Evolutionary conservation across 64 coral and sea anemone species (phyloP).

Genomic region (Montipora efflorescens): DNA sequence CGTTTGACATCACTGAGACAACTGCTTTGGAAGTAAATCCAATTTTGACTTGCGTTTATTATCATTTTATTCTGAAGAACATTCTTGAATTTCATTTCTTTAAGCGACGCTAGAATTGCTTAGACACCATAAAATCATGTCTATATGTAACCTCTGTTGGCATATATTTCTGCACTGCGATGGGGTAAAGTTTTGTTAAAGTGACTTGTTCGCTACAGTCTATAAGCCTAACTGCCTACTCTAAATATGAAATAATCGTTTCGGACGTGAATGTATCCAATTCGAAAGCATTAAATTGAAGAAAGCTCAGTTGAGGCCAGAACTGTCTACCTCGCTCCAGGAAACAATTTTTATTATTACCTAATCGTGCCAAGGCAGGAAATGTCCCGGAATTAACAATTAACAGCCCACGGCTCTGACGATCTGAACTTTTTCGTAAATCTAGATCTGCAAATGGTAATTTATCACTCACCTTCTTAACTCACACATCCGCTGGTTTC

Average conservation of each 20-base stretch:
- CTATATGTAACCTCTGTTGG: no score
- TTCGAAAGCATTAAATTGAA: conserved; percentile 18
- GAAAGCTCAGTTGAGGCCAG: background rate
- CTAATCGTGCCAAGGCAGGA: background rate
- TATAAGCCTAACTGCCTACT: background rate
- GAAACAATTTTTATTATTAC: conserved; percentile 12
- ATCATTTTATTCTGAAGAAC: no score
- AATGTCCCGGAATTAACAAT: background rate
- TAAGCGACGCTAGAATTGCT: no score
- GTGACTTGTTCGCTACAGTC: no score
- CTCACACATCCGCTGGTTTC: background rate
- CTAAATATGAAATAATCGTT: background rate
- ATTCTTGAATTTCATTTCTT: no score
- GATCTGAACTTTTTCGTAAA: background rate
- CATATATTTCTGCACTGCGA: background rate
- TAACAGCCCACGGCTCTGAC: background rate
- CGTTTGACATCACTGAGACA: background rate
- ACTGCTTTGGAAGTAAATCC: background rate
- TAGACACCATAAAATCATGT: no score
- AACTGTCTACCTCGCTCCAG: background rate
- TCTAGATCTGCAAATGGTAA: background rate
- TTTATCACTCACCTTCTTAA: background rate
- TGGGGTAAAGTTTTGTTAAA: background rate
- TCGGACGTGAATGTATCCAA: background rate
- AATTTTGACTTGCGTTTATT: no score